These are phyloP conservation scores for Hylaeus anthracinus DNA, from an alignment of 1,140 invertebrate species.

Conservation along the genomic window DNA sequence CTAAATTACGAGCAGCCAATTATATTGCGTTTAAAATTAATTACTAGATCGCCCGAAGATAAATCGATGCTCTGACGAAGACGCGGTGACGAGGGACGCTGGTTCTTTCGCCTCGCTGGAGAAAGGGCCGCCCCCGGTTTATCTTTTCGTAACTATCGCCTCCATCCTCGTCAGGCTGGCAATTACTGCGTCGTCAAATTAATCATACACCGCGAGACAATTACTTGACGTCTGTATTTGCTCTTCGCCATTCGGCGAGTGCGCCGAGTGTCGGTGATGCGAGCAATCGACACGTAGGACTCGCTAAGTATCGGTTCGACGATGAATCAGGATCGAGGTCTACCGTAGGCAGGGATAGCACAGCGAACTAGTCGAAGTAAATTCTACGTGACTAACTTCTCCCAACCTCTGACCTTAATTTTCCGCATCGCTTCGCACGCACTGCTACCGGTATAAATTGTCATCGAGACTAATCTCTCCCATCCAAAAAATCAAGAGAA, in stretches of 20 bases:
- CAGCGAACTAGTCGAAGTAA: too few species aligned
- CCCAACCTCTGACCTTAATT: too few species aligned
- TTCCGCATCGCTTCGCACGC: too few species aligned
- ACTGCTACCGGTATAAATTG: too few species aligned
- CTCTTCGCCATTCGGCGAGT: neutral
- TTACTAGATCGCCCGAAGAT: slow-evolving; percentile 69
- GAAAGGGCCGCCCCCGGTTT: slow-evolving; percentile 51
- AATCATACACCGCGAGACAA: slow-evolving; percentile 61
- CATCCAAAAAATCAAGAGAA: too few species aligned
- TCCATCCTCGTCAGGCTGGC: slow-evolving; percentile 45
- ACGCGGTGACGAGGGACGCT: slow-evolving; percentile 57
- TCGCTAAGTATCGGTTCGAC: too few species aligned
- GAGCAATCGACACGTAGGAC: too few species aligned
- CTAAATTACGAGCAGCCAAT: slow-evolving; percentile 70
- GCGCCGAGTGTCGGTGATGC: too few species aligned
- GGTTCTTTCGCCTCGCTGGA: neutral
- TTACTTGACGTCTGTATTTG: slow-evolving; percentile 54
- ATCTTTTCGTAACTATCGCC: slow-evolving; percentile 60
- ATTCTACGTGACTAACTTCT: too few species aligned
- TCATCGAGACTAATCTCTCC: too few species aligned
- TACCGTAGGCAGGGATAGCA: too few species aligned
- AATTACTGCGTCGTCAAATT: slow-evolving; percentile 68
- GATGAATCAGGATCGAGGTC: too few species aligned
- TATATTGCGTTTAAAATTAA: slow-evolving; percentile 74
- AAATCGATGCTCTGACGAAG: slow-evolving; percentile 60